Evolutionary conservation across 2,113 vertebrate genomes (phyloP).

Genomic region (Hippocampus comes): DNA sequence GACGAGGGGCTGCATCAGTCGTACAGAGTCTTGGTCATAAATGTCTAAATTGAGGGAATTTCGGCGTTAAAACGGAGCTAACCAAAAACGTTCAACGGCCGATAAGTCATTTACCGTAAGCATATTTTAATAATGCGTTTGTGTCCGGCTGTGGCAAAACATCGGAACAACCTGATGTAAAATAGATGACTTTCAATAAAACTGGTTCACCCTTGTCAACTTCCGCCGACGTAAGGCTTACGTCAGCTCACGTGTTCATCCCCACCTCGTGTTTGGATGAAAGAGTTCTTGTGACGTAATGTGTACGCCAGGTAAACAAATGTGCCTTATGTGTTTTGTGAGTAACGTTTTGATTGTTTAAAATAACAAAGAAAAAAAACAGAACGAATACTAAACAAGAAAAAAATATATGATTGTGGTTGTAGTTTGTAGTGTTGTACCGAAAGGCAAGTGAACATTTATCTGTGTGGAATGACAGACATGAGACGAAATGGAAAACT

Average conservation of each 20-base stretch:
- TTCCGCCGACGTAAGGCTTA: slow-evolving; percentile 22
- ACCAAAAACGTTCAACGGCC: neutral
- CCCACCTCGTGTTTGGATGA: slow-evolving; percentile 19
- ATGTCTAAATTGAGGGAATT: neutral
- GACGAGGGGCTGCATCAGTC: neutral
- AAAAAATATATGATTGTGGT: no score
- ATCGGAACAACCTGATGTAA: neutral
- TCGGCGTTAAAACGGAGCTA: neutral
- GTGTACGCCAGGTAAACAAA: neutral
- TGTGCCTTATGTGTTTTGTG: no score
- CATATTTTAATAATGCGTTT: neutral
- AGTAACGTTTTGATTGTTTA: no score
- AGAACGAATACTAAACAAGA: no score
- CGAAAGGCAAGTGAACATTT: no score
- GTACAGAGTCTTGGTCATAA: neutral
- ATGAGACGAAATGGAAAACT: no score
- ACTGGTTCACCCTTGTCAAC: neutral
- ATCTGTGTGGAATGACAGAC: no score
- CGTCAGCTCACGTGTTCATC: slow-evolving; percentile 13
- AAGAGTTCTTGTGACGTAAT: neutral
- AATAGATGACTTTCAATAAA: neutral
- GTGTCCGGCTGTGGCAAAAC: neutral
- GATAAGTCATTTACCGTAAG: neutral
- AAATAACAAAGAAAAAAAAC: no score
- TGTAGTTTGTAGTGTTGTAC: no score